phyloP scores from a whole-genome alignment of 1,140 invertebrate species.

The Planococcus citri region DNA sequence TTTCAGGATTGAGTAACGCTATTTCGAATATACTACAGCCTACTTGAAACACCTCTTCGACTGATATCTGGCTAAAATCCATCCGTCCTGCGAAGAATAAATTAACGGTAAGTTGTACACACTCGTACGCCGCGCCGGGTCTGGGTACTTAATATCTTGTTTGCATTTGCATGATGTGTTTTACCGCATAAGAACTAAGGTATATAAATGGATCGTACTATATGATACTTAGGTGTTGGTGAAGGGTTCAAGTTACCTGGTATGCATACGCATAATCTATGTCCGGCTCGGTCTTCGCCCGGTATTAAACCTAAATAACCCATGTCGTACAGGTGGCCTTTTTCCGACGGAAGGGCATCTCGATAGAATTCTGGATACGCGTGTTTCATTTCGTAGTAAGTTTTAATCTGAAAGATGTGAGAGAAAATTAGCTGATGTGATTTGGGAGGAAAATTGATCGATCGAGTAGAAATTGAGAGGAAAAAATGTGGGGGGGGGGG shows the following conservation, averaged over 20 bases:
- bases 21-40: constrained; percentile 33
- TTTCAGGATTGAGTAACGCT: constrained; percentile 35
- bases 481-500: too few relatives aligned
- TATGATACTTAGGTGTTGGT: too few relatives aligned
- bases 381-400: constrained; percentile 29
- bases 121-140: too few relatives aligned
- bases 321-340: constrained; percentile 26
- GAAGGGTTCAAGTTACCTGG: constrained; percentile 4
- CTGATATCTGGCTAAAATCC: constrained; percentile 26
- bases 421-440: constrained; percentile 23
- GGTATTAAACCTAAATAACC: constrained; percentile 27
- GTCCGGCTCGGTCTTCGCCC: constrained; percentile 26
- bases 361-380: constrained; percentile 28
- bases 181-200: too few relatives aligned
- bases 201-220: too few relatives aligned
- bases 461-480: too few relatives aligned
- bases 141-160: too few relatives aligned
- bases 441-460: too few relatives aligned
- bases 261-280: constrained; percentile 25
- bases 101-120: not conserved
- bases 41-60: constrained; percentile 27
- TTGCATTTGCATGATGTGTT: too few relatives aligned
- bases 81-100: constrained; percentile 24
- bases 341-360: constrained; percentile 26
- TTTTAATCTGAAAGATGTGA: constrained; percentile 29